A percentile compares a stretch with the other conserved stretches of the same genome.
Conservation (phyloP, 2,888 invertebrate species). For the Cenopis cana region DNA sequence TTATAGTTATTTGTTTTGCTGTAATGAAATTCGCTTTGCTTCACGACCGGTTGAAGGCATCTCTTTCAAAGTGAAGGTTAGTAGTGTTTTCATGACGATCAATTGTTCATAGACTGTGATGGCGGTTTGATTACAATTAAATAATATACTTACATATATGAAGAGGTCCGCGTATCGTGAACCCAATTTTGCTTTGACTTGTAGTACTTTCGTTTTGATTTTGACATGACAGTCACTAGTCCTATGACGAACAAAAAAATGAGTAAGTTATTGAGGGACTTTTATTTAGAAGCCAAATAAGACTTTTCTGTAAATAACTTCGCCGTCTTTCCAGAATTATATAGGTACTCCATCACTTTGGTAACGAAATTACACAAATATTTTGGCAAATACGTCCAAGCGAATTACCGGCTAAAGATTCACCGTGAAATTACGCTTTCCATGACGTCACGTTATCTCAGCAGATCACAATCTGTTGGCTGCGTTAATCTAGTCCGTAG, state of each 20-base stretch:
- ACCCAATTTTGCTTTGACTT: not conserved
- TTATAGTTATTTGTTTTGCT: conserved; percentile 11
- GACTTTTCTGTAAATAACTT: no score
- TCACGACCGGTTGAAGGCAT: conserved; percentile 10
- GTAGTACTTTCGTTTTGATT: no score
- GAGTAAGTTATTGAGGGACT: no score
- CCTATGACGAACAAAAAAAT: no score
- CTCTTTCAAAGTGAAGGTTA: conserved; percentile 4
- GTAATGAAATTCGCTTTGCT: conserved; percentile 11
- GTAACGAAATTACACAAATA: not conserved
- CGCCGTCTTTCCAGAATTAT: no score
- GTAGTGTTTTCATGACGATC: conserved; percentile 21
- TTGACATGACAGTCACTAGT: no score
- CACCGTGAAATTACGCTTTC: conserved; percentile 4
- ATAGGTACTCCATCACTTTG: not conserved
- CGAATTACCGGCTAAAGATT: not conserved
- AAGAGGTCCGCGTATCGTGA: not conserved
- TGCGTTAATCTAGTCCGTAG: conserved; percentile 45
- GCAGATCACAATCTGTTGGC: conserved; percentile 22
- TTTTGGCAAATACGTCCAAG: not conserved
- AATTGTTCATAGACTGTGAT: conserved; percentile 13
- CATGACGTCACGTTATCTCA: conserved; percentile 29
- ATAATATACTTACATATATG: not conserved
- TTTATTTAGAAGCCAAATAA: no score
- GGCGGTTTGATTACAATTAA: conserved; percentile 17